These are phyloP conservation scores for Periophthalmus magnuspinnatus DNA, from an alignment of 2,797 vertebrate genomes.

Conservation along the genomic window DNA sequence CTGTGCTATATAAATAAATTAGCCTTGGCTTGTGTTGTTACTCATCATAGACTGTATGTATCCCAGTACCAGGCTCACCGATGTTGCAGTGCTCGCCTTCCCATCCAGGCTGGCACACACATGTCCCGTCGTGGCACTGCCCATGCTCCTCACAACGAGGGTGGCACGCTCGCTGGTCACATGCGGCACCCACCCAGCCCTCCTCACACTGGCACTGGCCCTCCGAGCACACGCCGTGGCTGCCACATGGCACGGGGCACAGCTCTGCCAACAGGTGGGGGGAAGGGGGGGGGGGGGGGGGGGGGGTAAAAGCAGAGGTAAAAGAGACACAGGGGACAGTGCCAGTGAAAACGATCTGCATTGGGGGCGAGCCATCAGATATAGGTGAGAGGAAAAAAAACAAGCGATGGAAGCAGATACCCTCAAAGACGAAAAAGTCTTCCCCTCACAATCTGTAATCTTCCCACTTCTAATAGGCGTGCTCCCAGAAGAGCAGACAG, in stretches of 20 bases:
- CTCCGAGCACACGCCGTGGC: conserved; percentile 87
- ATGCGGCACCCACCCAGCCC: conserved; percentile 89
- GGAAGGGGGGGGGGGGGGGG: conserved; percentile 47
- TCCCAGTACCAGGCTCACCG: conserved; percentile 77
- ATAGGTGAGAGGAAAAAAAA: conserved; percentile 36
- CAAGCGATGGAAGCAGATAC: conserved; percentile 40
- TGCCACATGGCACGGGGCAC: conserved; percentile 90
- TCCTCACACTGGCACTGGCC: conserved; percentile 92
- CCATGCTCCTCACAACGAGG: conserved; percentile 91
- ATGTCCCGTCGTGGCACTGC: conserved; percentile 91
- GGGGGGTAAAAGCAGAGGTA: conserved; percentile 35
- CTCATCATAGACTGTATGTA: conserved; percentile 10
- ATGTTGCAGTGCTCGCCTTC: conserved; percentile 95
- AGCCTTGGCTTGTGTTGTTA: too few relatives aligned
- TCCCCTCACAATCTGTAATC: conserved; percentile 66
- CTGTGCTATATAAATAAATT: too few relatives aligned
- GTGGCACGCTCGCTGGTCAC: conserved; percentile 88
- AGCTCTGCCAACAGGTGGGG: conserved; percentile 81
- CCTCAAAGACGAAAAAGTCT: conserved; percentile 56
- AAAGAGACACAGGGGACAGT: conserved; percentile 44
- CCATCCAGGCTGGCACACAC: conserved; percentile 94
- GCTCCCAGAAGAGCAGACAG: conserved; percentile 58
- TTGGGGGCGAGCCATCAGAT: conserved; percentile 39
- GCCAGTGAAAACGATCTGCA: conserved; percentile 20
- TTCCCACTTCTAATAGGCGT: conserved; percentile 65